Evolutionary conservation across 2,888 invertebrate species (phyloP), one percentile per base, ranked within the genome.

Genomic region (Protophormia terraenovae): DNA sequence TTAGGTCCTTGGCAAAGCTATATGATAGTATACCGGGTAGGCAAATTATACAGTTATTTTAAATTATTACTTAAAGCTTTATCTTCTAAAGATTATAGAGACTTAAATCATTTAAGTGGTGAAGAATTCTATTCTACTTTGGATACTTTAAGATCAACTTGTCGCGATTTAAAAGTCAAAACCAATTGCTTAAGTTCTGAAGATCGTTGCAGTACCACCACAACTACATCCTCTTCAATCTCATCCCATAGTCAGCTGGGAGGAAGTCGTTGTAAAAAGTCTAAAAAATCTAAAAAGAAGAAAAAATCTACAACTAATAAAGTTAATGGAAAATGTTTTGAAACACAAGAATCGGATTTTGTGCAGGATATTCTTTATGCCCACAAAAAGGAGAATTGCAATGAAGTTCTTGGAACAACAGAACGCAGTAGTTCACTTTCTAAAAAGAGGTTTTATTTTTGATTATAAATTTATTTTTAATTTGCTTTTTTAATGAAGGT

Each of bases 51-150:
- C 10, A 27, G 19, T 29, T 12, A 22, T 41, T 10, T 45, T 14
- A 6, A 7, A 50, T 12, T 22, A 50, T 64, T 29, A 32, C 10
- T 19, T 6, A 12, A 27, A 3, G n/a, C 4, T 19, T 12, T 41
- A 14, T 16, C 83, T 86, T 2, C 22, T 41, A 2, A 47, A 77
- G 96, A 97, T 90, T 97, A 97, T 87, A 94, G 94, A 81, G 96
- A 97, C 66, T 94, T 97, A 2, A 94, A 96, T 90, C 96, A 97
- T 92, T 93, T 97, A 87, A 95, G 96, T 0, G 95, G 95, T 83
- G 95, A 94, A 79, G 96, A 97, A 89, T 97, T 97, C 91, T 95
- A 96, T 90, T 94, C 94, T 14, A 95, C 95, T 41, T 90, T 97
- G 69, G 95, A 95, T 90, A 94, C 88, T 2, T 87, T 92, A 24